A percentile compares a stretch with the other conserved stretches of the same genome.
Evolutionary conservation across 2,888 invertebrate genomes (phyloP).

Genomic region (Hypolimnas misippus): DNA sequence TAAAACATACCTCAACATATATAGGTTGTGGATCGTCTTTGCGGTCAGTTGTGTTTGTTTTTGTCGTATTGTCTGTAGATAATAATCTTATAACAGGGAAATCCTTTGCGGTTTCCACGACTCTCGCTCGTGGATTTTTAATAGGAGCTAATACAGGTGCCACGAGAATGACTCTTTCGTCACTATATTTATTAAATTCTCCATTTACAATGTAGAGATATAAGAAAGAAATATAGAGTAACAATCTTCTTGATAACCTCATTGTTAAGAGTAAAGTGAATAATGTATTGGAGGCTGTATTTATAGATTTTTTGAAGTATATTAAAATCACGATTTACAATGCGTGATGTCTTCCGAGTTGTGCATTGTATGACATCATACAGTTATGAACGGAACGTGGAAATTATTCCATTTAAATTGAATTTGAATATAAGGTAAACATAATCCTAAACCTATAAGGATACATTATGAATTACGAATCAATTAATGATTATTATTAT

Average conservation of each 20-base stretch:
- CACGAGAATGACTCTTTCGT: conserved; percentile 52
- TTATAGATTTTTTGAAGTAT: conserved; percentile 61
- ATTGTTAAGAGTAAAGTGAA: conserved; percentile 58
- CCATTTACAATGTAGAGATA: conserved; percentile 24
- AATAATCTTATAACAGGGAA: conserved; percentile 66
- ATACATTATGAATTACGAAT: no score
- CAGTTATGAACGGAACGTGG: background rate
- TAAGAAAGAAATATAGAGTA: conserved; percentile 29
- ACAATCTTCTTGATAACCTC: conserved; percentile 53
- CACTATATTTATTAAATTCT: conserved; percentile 24
- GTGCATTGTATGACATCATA: conserved; percentile 39
- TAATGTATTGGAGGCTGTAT: conserved; percentile 59
- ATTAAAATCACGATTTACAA: conserved; percentile 64
- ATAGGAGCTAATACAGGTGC: conserved; percentile 64
- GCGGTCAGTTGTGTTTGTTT: conserved; percentile 36
- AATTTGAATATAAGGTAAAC: background rate
- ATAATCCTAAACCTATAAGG: no score
- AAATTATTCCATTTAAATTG: background rate
- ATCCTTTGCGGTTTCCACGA: conserved; percentile 67
- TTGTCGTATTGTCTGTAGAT: conserved; percentile 49
- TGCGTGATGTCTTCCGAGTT: conserved; percentile 40
- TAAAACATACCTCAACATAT: conserved; percentile 67
- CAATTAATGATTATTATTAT: no score
- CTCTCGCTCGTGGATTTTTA: conserved; percentile 51
- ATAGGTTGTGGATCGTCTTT: conserved; percentile 53